Conservation (phyloP, 1,140 invertebrate species). For the Dinothrombium tinctorium region DNA sequence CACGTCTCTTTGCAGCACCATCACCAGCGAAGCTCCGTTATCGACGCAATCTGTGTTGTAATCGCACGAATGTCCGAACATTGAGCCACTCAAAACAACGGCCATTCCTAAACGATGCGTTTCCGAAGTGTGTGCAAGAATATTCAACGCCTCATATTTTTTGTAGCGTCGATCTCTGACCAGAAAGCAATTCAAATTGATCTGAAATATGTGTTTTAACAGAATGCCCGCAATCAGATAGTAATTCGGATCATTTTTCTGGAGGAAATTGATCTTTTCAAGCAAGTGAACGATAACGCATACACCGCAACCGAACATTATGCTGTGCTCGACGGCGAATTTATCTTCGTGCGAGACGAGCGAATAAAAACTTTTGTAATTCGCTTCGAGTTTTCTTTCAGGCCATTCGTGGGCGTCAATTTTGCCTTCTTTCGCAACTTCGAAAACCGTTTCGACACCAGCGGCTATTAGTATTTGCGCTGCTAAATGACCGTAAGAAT, state of each 20-base stretch:
- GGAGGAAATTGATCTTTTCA: neutral
- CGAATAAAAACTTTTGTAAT: neutral
- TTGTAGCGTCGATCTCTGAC: neutral
- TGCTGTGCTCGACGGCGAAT: neutral
- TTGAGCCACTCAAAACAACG: neutral
- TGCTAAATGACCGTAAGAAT: slow-evolving; percentile 1
- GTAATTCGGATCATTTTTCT: neutral
- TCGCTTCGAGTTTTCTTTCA: neutral
- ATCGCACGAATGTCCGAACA: neutral
- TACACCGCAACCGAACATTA: neutral
- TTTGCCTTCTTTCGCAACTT: neutral
- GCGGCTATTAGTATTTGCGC: neutral
- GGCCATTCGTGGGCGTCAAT: neutral
- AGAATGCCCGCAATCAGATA: neutral
- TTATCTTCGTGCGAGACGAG: neutral
- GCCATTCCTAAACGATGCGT: neutral
- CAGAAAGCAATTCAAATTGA: neutral
- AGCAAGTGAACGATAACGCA: neutral
- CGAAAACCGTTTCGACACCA: neutral
- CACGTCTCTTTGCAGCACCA: neutral
- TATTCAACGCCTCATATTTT: neutral
- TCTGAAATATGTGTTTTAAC: neutral
- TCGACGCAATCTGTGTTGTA: neutral
- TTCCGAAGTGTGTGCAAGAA: neutral
- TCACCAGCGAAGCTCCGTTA: neutral